These are phyloP conservation scores for Manis pentadactyla DNA, from an alignment of 2,797 vertebrate species.

Conservation along the genomic window DNA sequence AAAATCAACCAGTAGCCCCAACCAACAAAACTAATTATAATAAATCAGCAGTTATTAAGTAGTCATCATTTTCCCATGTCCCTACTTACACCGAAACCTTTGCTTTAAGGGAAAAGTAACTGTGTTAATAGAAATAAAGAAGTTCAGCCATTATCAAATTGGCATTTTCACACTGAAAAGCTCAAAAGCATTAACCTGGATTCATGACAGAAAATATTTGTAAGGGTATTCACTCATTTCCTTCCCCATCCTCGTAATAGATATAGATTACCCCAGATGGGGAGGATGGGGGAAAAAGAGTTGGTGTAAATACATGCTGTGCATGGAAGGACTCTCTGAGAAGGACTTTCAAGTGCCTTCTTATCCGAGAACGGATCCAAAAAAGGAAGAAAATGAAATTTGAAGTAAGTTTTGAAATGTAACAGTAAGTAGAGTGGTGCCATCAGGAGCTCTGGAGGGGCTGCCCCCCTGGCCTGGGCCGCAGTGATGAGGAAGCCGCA, in stretches of 20 bases:
- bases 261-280: background rate
- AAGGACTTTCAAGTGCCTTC: background rate
- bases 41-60: background rate
- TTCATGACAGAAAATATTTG: background rate
- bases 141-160: background rate
- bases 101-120: background rate
- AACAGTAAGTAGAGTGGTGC: background rate
- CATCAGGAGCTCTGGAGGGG: background rate
- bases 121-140: background rate
- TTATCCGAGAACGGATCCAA: background rate
- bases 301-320: background rate
- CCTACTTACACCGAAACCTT: background rate
- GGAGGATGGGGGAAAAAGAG: background rate
- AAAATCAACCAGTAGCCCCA: background rate
- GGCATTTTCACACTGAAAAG: background rate
- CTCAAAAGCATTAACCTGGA: background rate
- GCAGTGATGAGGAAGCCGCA: background rate
- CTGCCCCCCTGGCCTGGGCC: accelerated
- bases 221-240: background rate
- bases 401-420: background rate
- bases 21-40: background rate
- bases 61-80: background rate
- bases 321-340: background rate
- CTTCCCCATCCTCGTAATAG: background rate
- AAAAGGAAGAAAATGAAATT: background rate